Percentiles rank a stretch among this genome's conserved stretches.
Evolutionary conservation across 1,140 invertebrate genomes (phyloP).

Genomic region (Bombus affinis): DNA sequence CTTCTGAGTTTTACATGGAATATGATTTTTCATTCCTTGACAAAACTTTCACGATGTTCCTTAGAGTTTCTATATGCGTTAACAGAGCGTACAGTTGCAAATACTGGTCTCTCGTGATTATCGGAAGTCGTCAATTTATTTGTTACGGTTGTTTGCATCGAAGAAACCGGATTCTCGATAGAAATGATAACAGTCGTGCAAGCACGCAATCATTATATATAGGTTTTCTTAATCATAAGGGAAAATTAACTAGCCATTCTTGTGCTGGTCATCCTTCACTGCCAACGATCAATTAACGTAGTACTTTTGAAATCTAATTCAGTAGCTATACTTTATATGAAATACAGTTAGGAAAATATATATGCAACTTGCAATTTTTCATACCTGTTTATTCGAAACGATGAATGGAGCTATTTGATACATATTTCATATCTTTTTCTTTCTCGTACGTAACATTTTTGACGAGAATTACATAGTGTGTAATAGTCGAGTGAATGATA

Average conservation of each 20-base stretch:
- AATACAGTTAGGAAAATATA: neutral
- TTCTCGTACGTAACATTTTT: neutral
- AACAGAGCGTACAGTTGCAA: conserved; percentile 9
- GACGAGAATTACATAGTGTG: neutral
- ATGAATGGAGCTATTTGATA: neutral
- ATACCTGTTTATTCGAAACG: neutral
- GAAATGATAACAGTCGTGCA: neutral
- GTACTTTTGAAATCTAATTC: neutral
- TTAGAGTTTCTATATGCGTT: neutral
- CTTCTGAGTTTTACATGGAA: neutral
- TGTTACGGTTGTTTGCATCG: neutral
- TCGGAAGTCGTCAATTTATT: conserved; percentile 44
- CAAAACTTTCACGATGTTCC: neutral
- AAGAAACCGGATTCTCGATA: neutral
- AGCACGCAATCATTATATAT: neutral
- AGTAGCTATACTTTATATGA: neutral
- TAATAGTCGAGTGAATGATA: neutral
- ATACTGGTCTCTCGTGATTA: neutral
- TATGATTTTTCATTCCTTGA: neutral
- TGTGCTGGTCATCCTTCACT: neutral
- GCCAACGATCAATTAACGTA: neutral
- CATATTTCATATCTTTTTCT: neutral
- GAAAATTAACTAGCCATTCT: neutral
- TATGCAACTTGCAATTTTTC: neutral
- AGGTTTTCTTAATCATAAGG: neutral